phyloP scores from a whole-genome alignment of 1,140 invertebrate species.

The Steinernema feltiae region DNA sequence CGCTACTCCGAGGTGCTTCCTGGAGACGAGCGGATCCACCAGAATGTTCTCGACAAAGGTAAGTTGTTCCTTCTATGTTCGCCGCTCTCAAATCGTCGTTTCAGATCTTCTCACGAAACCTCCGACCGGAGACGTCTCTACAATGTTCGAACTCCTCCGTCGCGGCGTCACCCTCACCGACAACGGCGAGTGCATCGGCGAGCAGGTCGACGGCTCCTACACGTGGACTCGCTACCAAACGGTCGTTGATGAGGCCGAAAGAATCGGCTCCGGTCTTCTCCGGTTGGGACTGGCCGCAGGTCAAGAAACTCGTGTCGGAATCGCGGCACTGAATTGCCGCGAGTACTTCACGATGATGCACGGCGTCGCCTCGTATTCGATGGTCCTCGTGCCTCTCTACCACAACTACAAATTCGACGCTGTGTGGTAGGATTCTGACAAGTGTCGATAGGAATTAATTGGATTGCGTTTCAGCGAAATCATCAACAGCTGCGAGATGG shows the following conservation, averaged over 20 bases:
- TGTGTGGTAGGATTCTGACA: conserved; percentile 29
- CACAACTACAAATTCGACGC: conserved; percentile 49
- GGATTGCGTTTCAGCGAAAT: conserved; percentile 40
- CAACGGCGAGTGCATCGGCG: conserved; percentile 32
- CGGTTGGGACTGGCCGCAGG: conserved; percentile 25
- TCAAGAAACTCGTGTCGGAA: conserved; percentile 30
- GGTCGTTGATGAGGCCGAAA: conserved; percentile 24
- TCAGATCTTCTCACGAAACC: background rate
- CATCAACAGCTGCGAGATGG: conserved; percentile 42
- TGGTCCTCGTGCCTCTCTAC: conserved; percentile 46
- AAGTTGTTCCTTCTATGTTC: too few relatives aligned
- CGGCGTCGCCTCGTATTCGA: conserved; percentile 29
- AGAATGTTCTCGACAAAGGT: conserved; percentile 30
- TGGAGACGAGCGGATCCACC: conserved; percentile 35
- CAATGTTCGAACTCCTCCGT: conserved; percentile 17
- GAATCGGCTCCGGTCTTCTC: conserved; percentile 33
- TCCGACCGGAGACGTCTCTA: conserved; percentile 6
- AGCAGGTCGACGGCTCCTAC: conserved; percentile 24
- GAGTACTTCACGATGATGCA: conserved; percentile 37
- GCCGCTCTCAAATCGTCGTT: conserved; percentile 5
- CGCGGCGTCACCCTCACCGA: background rate
- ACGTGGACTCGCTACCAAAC: conserved; percentile 22
- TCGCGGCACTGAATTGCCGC: conserved; percentile 39
- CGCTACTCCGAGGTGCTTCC: conserved; percentile 32
- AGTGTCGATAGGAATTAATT: background rate